A percentile compares a stretch with the other conserved stretches of the same genome.
Evolutionary conservation across 2,797 vertebrate genomes (phyloP).

Genomic region (Myotis planiceps): DNA sequence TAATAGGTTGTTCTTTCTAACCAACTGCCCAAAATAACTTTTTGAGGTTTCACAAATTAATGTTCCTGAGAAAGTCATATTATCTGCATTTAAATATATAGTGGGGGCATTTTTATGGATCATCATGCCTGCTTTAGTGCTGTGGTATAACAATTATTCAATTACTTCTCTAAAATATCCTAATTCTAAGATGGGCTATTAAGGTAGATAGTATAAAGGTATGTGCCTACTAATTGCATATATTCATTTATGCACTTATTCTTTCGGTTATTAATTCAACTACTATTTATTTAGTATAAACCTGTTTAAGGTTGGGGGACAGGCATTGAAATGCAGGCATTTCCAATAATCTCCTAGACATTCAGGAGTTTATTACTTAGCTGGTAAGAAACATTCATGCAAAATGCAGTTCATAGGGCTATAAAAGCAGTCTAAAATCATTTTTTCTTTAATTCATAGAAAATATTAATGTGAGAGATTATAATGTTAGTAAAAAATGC

Average conservation of each 20-base stretch:
- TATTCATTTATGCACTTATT: neutral
- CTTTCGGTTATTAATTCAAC: neutral
- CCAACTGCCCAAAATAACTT: neutral
- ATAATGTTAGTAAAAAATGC: neutral
- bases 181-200: neutral
- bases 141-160: neutral
- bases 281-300: neutral
- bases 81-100: neutral
- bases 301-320: neutral
- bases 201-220: neutral
- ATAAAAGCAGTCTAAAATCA: neutral
- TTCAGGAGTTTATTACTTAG: neutral
- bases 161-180: neutral
- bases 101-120: neutral
- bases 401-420: neutral
- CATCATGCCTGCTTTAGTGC: neutral
- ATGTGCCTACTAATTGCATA: neutral
- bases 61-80: neutral
- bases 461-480: neutral
- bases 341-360: neutral
- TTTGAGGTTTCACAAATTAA: neutral
- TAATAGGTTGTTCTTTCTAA: neutral
- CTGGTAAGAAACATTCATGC: neutral
- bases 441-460: conserved; percentile 2
- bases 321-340: neutral